Base-by-base conservation (phyloP, 2,113 vertebrate genomes). In the Seriola dumerili region DNA sequence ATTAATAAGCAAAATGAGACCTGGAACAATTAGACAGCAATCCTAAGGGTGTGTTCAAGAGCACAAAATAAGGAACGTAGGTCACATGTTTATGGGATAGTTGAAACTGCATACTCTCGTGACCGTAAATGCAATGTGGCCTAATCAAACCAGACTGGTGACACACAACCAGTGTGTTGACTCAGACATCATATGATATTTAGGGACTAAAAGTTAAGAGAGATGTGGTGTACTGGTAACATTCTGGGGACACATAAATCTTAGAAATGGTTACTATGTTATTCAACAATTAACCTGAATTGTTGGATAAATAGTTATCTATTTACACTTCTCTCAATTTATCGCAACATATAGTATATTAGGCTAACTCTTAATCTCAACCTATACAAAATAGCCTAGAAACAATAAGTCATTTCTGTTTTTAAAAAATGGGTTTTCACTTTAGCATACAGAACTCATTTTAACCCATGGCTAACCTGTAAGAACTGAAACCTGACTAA, bases 91-190 rank as follows among this genome's bases (percentile, higher is more conserved):
- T 38, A 17, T 3, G 0, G 29, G 73, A 50, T 5, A 12, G 14
- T 61, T 42, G 19, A 52, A 76, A 67, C 14, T 11, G 14, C 19
- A 29, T 52, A 48, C 12, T 84, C 67, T 17, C 9, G 4, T 58
- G 16, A 42, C n/a, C 48, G 21, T 38, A 19, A 57, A 42, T 3
- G 29, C 7, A 57, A 25, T 32, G 11, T 23, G 77, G 46, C 25
- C 17, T 65, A 19, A 44, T 80, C 61, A 66, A 77, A 63, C 59
- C 44, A 57, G 1, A 57, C 0, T 59, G 68, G 6, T 67, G 64
- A 54, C 68, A 80, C 64, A 65, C 65, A n/a, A n/a, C 10, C 21
- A 16, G 72, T 75, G 86, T 80, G 42, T 48, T 87, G 85, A 81
- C 62, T 77, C 23, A 34, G 36, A 80, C 4, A 57, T 75, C 85